Conservation (phyloP, 2,888 invertebrate species). For the Pristionchus mayeri region DNA sequence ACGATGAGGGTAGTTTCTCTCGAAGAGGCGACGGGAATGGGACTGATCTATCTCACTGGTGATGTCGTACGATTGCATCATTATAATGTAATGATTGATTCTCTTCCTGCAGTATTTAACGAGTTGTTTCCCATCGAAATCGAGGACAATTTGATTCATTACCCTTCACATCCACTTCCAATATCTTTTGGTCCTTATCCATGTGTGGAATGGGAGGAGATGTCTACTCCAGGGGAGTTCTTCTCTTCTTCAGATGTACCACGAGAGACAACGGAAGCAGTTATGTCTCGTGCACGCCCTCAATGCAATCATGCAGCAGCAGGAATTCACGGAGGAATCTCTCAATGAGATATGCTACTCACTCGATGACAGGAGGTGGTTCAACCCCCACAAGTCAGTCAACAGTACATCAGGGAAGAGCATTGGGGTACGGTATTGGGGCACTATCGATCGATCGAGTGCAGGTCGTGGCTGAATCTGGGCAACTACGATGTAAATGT, state of each 20-base stretch:
- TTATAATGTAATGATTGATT: not conserved
- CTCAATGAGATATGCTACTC: conserved; percentile 71
- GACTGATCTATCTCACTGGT: conserved; percentile 16
- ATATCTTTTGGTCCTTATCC: not conserved
- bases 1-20: conserved; percentile 11
- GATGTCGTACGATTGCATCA: conserved; percentile 26
- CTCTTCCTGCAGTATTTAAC: not conserved
- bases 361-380: conserved; percentile 66
- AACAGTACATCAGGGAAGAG: not conserved
- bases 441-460: conserved; percentile 29
- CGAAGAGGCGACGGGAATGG: conserved; percentile 1
- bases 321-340: conserved; percentile 57
- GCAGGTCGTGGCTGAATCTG: conserved; percentile 83
- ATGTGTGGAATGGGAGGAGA: no score
- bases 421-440: not conserved
- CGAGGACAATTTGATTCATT: no score
- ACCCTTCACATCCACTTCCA: not conserved
- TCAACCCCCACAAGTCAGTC: conserved; percentile 70
- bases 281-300: conserved; percentile 72
- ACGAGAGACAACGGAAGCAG: conserved; percentile 71
- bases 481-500: conserved; percentile 99
- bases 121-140: not conserved
- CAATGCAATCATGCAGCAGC: conserved; percentile 69
- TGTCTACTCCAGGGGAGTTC: no score
- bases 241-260: conserved; percentile 59